phyloP scores from a whole-genome alignment of 2,113 vertebrate species.

The rat (Rattus norvegicus) region GRCr8 NC_086022.1:168336501-168337000 shows the following conservation, averaged over 20 bases:
- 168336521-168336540: too few species aligned
- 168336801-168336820: not conserved
- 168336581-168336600: not conserved
- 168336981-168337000: too few species aligned
- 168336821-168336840: rapidly evolving
- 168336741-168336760: not conserved
- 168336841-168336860: not conserved
- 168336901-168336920: not conserved
- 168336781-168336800: not conserved
- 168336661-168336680: not conserved
- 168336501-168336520: too few species aligned
- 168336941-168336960: not conserved
- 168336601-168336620: not conserved
- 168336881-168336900: not conserved
- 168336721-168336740: not conserved
- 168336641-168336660: not conserved
- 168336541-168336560: too few species aligned
- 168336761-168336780: not conserved
- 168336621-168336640: not conserved
- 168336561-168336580: not conserved
- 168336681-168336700: not conserved
- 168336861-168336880: not conserved
- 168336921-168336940: not conserved
- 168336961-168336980: too few species aligned
- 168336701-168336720: not conserved